Base-by-base conservation (phyloP, 2,888 invertebrate species). In the Macropis europaea region DNA sequence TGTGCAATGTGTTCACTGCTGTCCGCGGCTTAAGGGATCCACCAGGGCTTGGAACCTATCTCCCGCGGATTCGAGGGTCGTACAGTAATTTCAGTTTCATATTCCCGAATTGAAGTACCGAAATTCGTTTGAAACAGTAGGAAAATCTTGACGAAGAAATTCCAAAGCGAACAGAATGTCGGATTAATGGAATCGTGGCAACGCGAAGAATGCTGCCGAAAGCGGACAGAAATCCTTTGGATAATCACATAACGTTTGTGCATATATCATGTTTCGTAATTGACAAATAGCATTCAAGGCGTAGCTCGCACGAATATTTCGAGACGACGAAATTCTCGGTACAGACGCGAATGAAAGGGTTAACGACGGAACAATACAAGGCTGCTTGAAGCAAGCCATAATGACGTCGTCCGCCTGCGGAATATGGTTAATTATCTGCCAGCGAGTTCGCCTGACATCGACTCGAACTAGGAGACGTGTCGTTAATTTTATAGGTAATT, bases 401-500 rank as follows among this genome's bases (percentile, higher is more conserved):
- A 69, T 43, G 74, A 64, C 60, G 48, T 61, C 57, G 57, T 72
- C 48, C 53, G 54, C 15, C 43, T 19, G 24, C 26, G 71, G 62
- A 66, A 71, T 53, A 64, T 64, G 62, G 75, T 76, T 76, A 74
- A 74, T 76, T 76, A 76, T 62, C 59, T 52, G 64, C 22, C 28
- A 9, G 52, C 40, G 30, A 42, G 53, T 47, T 22, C 13, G 52
- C n/a, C 50, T 67, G 71, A 75, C 71, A 62, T 56, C 56, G 56
- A 40, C 50, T 67, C 54, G 62, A 60, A 50, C 40, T 24, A 24
- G 34, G 47, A 38, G 56, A 74, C 60, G 47, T 60, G 69, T 53
- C 64, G 60, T 70, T 75, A 73, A 75, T 75, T 75, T 70, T 63
- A 70, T 54, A 70, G 71, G 70, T 71, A 73, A 73, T 71, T 71